A percentile compares a stretch with the other conserved stretches of the same genome.
phyloP scores from a whole-genome alignment of 2,797 vertebrate species.

The Craterocephalus amniculus region DNA sequence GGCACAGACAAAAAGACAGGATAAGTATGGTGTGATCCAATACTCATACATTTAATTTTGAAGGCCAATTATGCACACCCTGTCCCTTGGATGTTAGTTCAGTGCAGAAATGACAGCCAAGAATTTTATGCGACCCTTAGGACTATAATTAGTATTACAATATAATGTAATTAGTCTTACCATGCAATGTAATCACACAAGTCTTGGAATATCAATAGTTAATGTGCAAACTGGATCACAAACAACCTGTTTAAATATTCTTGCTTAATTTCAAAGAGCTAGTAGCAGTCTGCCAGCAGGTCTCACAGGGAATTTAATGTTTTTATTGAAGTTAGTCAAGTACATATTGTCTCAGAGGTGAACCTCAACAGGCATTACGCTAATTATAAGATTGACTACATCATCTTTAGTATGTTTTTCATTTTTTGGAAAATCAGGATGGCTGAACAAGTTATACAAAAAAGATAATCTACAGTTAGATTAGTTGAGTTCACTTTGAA shows the following conservation, averaged over 20 bases:
- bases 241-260: constrained; percentile 72
- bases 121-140: constrained; percentile 58
- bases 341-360: constrained; percentile 67
- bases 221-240: constrained; percentile 72
- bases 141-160: constrained; percentile 72
- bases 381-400: constrained; percentile 59
- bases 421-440: constrained; percentile 19
- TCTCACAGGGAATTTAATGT: constrained; percentile 63
- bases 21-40: constrained; percentile 52
- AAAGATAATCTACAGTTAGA: not conserved
- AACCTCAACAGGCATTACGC: constrained; percentile 30
- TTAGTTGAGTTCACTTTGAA: not conserved
- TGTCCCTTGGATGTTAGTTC: constrained; percentile 63
- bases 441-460: not conserved
- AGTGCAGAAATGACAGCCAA: constrained; percentile 65
- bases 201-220: constrained; percentile 64
- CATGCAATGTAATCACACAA: constrained; percentile 48
- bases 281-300: constrained; percentile 59
- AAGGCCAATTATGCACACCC: constrained; percentile 60
- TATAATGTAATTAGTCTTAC: constrained; percentile 69
- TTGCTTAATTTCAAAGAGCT: constrained; percentile 63
- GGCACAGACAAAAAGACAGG: constrained; percentile 10
- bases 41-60: constrained; percentile 38
- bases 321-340: constrained; percentile 65
- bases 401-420: constrained; percentile 35